These are phyloP conservation scores for Promerops cafer DNA, from an alignment of 2,113 vertebrate genomes.

Conservation along the genomic window DNA sequence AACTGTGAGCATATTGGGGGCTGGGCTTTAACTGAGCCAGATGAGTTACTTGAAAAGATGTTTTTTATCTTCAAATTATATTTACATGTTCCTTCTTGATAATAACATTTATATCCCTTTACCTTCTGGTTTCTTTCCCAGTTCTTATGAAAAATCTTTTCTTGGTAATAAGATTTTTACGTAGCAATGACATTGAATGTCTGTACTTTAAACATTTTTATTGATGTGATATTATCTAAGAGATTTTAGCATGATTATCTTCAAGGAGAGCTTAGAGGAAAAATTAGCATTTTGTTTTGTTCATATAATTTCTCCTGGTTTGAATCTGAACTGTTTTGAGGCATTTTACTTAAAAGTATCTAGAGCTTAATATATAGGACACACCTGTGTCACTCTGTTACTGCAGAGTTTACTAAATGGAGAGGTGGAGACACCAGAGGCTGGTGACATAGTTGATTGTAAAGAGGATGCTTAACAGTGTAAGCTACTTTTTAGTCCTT, in stretches of 20 bases:
- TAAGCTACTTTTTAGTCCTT: neutral
- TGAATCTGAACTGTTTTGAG: neutral
- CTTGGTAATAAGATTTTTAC: neutral
- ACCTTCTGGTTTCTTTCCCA: neutral
- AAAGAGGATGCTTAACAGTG: neutral
- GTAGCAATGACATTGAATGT: neutral
- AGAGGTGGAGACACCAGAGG: neutral
- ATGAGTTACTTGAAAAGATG: neutral
- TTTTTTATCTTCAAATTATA: neutral
- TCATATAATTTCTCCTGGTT: neutral
- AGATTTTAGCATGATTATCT: neutral
- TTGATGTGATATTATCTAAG: neutral
- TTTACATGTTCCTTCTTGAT: neutral
- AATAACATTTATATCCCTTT: neutral
- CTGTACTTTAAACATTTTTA: neutral
- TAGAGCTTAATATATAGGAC: neutral
- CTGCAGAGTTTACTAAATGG: neutral
- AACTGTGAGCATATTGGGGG: neutral
- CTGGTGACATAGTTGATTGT: neutral
- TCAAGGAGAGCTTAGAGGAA: neutral
- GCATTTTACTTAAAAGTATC: neutral
- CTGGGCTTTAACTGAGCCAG: neutral
- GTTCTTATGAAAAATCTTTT: neutral
- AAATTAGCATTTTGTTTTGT: neutral
- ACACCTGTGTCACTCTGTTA: neutral